phyloP scores from a whole-genome alignment of 2,113 vertebrate genomes.

The Cichladusa arquata region DNA sequence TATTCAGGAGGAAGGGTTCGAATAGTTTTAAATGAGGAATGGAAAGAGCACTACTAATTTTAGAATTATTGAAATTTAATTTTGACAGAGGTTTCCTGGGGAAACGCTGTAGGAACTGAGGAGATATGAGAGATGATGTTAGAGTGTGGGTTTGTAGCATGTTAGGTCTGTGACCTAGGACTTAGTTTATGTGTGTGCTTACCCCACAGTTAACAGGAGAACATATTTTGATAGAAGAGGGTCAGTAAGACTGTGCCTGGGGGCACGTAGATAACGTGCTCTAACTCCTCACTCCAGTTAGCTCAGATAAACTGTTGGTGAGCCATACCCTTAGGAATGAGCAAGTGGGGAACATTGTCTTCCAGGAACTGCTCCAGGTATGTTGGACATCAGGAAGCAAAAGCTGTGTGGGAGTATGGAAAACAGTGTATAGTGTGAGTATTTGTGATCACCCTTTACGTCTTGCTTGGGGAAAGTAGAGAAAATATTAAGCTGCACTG shows the following conservation, averaged over 20 bases:
- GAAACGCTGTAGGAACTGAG: background rate
- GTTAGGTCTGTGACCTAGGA: background rate
- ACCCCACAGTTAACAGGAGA: background rate
- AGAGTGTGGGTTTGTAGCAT: background rate
- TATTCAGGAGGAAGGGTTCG: background rate
- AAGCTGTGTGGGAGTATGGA: background rate
- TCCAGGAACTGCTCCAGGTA: background rate
- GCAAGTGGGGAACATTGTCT: background rate
- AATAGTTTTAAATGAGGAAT: background rate
- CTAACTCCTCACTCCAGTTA: background rate
- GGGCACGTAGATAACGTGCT: background rate
- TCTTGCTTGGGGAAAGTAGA: background rate
- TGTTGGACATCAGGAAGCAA: background rate
- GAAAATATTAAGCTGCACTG: background rate
- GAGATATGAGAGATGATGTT: background rate
- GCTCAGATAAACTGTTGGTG: background rate
- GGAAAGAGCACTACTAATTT: background rate
- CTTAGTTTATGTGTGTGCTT: background rate
- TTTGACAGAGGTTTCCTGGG: background rate
- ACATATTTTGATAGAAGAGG: background rate
- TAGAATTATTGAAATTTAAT: background rate
- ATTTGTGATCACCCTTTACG: background rate
- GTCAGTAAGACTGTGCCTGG: background rate
- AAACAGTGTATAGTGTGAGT: background rate
- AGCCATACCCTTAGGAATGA: slow-evolving; percentile 29